These are phyloP conservation scores for Venustoraphidia nigricollis DNA, from an alignment of 2,888 invertebrate genomes.

Conservation along the genomic window DNA sequence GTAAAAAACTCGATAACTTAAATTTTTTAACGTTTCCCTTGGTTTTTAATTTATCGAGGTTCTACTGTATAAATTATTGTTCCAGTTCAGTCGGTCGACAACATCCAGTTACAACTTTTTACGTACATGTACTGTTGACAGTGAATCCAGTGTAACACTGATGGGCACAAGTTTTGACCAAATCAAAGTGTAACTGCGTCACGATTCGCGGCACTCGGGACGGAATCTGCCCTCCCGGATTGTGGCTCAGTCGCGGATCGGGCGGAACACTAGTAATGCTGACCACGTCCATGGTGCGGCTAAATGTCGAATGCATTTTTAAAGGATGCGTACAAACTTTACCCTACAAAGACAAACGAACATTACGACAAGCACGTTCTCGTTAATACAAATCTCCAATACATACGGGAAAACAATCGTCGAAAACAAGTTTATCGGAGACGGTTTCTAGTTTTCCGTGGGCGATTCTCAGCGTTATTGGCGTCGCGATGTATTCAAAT, in stretches of 20 bases:
- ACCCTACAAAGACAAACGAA: constrained; percentile 35
- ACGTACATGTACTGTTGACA: constrained; percentile 43
- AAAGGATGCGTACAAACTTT: constrained; percentile 63
- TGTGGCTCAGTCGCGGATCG: constrained; percentile 42
- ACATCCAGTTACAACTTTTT: no score
- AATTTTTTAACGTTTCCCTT: no score
- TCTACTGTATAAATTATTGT: no score
- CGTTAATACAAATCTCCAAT: background rate
- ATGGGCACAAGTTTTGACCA: constrained; percentile 51
- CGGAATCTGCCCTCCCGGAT: constrained; percentile 30
- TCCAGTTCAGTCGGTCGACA: no score
- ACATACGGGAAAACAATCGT: constrained; percentile 69
- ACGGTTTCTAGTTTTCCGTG: constrained; percentile 55
- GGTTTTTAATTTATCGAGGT: no score
- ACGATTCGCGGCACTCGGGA: constrained; percentile 34
- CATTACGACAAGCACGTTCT: background rate
- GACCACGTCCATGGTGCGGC: constrained; percentile 62
- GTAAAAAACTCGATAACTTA: no score
- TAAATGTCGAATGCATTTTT: constrained; percentile 66
- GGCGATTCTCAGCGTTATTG: constrained; percentile 60
- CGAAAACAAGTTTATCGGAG: constrained; percentile 51
- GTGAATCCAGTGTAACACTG: constrained; percentile 66
- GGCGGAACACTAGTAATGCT: constrained; percentile 44
- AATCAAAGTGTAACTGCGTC: constrained; percentile 54
- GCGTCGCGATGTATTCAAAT: constrained; percentile 49